Evolutionary conservation across 2,113 vertebrate genomes (phyloP).

Genomic region (Thinocorus orbignyianus): DNA sequence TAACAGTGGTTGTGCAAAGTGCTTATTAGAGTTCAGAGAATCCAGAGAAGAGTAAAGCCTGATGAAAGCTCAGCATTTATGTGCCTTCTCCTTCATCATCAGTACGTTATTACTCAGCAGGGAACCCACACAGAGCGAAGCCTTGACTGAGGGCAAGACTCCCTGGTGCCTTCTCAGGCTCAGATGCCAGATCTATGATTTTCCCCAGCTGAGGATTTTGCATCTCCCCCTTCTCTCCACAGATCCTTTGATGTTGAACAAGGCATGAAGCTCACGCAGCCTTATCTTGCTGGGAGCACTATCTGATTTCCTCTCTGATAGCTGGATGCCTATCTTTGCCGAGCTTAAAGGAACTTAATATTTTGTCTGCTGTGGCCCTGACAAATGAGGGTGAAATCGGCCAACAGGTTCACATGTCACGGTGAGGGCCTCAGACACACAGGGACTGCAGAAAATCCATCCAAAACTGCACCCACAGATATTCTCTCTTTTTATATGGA

Average conservation of each 20-base stretch:
- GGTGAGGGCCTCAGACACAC: not conserved
- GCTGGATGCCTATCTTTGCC: not conserved
- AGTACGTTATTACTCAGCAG: not conserved
- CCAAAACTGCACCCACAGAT: not conserved
- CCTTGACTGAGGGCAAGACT: not conserved
- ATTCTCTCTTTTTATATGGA: not conserved
- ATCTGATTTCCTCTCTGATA: not conserved
- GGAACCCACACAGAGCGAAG: not conserved
- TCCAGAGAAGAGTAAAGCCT: not conserved
- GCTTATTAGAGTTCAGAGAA: not conserved
- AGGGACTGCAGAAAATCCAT: not conserved
- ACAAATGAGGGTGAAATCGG: not conserved
- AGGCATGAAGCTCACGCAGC: not conserved
- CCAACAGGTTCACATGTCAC: not conserved
- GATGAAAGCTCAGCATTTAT: not conserved
- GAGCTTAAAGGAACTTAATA: not conserved
- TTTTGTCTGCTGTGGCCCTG: not conserved
- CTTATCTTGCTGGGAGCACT: not conserved
- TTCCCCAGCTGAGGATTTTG: not conserved
- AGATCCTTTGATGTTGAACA: not conserved
- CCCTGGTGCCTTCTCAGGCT: not conserved
- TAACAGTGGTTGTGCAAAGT: not conserved
- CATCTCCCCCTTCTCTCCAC: not conserved
- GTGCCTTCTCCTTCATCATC: not conserved
- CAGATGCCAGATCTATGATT: not conserved